Conservation (phyloP, 2,113 vertebrate species). For the Pipa parva region DNA sequence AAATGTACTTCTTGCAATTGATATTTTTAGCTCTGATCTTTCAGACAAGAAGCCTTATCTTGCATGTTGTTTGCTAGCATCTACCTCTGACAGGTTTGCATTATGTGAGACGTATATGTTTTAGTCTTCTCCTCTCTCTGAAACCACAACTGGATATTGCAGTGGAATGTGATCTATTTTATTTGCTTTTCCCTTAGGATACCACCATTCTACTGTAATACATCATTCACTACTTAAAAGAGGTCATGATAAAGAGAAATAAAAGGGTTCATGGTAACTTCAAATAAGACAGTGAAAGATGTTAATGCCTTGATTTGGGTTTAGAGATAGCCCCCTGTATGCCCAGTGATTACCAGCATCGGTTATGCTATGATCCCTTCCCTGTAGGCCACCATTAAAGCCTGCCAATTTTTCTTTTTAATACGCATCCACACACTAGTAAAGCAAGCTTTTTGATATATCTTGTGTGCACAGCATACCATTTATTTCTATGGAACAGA, state of each 20-base stretch:
- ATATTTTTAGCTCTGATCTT: constrained; percentile 33
- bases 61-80: constrained; percentile 11
- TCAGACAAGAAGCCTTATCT: constrained; percentile 10
- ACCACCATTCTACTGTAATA: constrained; percentile 17
- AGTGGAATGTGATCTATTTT: constrained; percentile 48
- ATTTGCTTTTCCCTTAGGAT: constrained; percentile 40
- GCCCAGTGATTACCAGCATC: constrained; percentile 6
- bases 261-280: constrained; percentile 38
- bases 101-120: constrained; percentile 14
- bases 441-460: no score
- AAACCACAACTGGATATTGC: constrained; percentile 43
- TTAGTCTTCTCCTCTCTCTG: constrained; percentile 41
- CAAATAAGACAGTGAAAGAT: not conserved
- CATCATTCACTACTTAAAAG: constrained; percentile 37
- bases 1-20: not conserved
- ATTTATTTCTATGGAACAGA: no score
- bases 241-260: constrained; percentile 31
- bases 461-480: no score
- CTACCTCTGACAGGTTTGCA: constrained; percentile 34
- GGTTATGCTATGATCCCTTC: not conserved
- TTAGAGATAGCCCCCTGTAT: constrained; percentile 10
- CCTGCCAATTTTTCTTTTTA: constrained; percentile 17
- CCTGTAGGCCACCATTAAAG: not conserved
- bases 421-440: no score
- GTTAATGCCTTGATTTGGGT: not conserved